phyloP scores from a whole-genome alignment of 2,888 invertebrate species.

The Mimachlamys varia region DNA sequence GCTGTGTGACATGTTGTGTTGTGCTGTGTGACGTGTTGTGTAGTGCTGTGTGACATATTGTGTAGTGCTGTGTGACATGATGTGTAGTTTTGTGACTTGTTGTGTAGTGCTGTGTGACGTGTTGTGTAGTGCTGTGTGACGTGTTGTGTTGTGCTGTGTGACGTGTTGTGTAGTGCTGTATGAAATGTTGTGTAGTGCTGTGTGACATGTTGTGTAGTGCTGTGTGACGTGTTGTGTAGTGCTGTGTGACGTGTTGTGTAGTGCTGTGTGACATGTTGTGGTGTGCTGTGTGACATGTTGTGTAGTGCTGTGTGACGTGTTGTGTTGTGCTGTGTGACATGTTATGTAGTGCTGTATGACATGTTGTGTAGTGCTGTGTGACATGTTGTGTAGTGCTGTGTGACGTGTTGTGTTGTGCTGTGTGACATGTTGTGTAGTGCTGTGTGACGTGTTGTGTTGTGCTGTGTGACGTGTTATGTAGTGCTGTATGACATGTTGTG shows the following conservation, averaged over 20 bases:
- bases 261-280: neutral
- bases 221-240: neutral
- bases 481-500: neutral
- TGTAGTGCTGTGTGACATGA: neutral
- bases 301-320: neutral
- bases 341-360: neutral
- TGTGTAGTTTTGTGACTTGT: neutral
- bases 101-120: neutral
- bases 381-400: neutral
- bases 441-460: neutral
- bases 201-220: neutral
- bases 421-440: slow-evolving; percentile 1
- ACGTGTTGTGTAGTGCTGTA: neutral
- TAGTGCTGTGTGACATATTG: neutral
- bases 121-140: neutral
- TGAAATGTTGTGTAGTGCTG: neutral
- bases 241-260: slow-evolving; percentile 1
- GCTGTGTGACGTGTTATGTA: neutral
- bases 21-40: neutral
- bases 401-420: neutral
- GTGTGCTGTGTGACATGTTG: neutral
- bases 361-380: neutral
- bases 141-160: neutral
- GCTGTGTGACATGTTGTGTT: neutral
- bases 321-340: neutral